phyloP scores from a whole-genome alignment of 2,888 invertebrate genomes.

The Eueremaeus valkanovi region DNA sequence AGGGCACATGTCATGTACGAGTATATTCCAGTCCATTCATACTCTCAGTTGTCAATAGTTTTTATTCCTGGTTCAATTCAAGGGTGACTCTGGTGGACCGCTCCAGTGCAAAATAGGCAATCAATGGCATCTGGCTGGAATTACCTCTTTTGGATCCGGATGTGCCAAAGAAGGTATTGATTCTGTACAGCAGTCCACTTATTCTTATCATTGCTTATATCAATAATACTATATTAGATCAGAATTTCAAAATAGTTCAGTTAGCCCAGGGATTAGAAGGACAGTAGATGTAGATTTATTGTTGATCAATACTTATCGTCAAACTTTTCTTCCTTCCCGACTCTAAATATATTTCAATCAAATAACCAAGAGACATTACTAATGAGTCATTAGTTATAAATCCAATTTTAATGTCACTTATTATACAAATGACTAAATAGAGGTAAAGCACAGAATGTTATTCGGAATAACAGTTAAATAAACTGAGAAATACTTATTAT shows the following conservation, averaged over 20 bases:
- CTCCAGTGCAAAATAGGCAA: constrained; percentile 77
- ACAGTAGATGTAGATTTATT: too few species aligned
- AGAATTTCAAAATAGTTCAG: too few species aligned
- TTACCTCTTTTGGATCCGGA: constrained; percentile 87
- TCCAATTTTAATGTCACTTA: too few species aligned
- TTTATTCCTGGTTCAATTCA: constrained; percentile 47
- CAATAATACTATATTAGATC: too few species aligned
- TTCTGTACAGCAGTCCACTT: neutral
- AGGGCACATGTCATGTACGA: constrained; percentile 81
- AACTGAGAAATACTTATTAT: constrained; percentile 5
- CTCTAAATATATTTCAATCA: too few species aligned
- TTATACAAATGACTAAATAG: neutral
- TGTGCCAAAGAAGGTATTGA: constrained; percentile 71
- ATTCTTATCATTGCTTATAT: too few species aligned
- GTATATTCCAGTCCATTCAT: constrained; percentile 51
- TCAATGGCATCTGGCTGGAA: constrained; percentile 79
- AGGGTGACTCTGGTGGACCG: constrained; percentile 89
- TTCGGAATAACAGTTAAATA: neutral
- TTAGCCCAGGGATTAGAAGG: too few species aligned
- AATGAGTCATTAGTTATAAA: too few species aligned
- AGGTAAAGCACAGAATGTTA: neutral
- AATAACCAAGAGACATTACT: too few species aligned
- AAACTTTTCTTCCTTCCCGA: too few species aligned
- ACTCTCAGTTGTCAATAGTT: constrained; percentile 2
- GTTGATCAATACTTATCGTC: too few species aligned